Conservation (phyloP, 2,797 vertebrate genomes). For the Rhinoraja longicauda region DNA sequence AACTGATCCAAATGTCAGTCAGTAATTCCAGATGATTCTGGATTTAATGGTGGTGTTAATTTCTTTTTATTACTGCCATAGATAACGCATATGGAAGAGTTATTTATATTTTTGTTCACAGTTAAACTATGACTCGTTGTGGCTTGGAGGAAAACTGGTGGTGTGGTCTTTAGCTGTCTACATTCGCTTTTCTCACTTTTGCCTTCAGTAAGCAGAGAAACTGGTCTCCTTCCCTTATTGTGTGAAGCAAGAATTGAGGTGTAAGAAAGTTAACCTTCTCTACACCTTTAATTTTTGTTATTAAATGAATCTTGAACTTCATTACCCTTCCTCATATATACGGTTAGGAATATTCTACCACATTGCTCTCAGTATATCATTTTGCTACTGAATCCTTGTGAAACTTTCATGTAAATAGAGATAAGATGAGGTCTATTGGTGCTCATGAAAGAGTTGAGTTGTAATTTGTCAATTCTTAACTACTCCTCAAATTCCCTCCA, state of each 20-base stretch:
- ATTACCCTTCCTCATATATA: not conserved
- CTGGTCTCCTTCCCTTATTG: not conserved
- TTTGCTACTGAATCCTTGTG: not conserved
- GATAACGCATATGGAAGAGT: not conserved
- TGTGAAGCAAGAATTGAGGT: not conserved
- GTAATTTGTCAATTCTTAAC: not conserved
- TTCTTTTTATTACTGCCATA: not conserved
- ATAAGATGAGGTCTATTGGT: not conserved
- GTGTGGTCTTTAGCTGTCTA: not conserved
- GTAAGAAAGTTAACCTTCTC: not conserved
- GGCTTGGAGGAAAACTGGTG: not conserved
- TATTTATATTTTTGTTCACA: not conserved
- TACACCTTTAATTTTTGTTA: not conserved
- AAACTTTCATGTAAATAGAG: not conserved
- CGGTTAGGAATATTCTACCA: not conserved
- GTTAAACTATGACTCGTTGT: not conserved
- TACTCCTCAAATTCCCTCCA: not conserved
- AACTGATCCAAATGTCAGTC: not conserved
- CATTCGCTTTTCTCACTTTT: not conserved
- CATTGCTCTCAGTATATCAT: not conserved
- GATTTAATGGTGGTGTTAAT: not conserved
- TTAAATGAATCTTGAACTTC: not conserved
- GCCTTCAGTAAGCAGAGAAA: not conserved
- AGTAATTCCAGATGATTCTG: not conserved
- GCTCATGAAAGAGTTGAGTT: not conserved